Conservation (phyloP, 2,113 vertebrate genomes). For the Amphiprion percula region DNA sequence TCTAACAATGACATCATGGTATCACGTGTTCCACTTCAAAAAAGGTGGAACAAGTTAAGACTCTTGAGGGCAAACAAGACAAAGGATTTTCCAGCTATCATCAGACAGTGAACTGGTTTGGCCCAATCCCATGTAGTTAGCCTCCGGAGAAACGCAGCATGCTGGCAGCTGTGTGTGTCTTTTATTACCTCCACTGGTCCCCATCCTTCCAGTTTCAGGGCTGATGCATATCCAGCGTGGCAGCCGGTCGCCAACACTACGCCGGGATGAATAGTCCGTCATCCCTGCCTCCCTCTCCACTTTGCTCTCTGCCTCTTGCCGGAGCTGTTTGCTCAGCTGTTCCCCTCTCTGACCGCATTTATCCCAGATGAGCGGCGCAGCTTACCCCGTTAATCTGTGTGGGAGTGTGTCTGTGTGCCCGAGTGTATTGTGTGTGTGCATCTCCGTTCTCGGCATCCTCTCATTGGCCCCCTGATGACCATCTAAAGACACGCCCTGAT, state of each 20-base stretch:
- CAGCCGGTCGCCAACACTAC: slow-evolving; percentile 66
- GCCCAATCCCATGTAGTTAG: not conserved
- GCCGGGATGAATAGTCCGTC: slow-evolving; percentile 70
- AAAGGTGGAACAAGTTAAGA: not conserved
- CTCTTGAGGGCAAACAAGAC: not conserved
- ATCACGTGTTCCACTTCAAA: not conserved
- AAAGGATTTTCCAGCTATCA: not conserved
- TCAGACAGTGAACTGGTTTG: slow-evolving; percentile 2
- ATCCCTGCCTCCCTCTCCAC: slow-evolving; percentile 60
- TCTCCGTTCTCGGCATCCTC: slow-evolving; percentile 38
- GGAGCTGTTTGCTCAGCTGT: slow-evolving; percentile 80
- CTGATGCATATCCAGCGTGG: slow-evolving; percentile 79
- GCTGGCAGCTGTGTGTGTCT: slow-evolving; percentile 1
- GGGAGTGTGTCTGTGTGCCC: slow-evolving; percentile 48
- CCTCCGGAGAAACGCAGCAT: not conserved
- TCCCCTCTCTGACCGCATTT: slow-evolving; percentile 77
- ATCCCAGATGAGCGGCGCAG: slow-evolving; percentile 79
- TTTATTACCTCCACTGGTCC: slow-evolving; percentile 63
- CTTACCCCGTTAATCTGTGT: slow-evolving; percentile 78
- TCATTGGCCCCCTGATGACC: slow-evolving; percentile 60
- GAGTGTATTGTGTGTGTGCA: not conserved
- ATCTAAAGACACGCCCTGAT: slow-evolving; percentile 72
- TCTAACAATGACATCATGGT: not conserved
- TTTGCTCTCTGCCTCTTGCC: slow-evolving; percentile 66
- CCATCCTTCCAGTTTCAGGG: slow-evolving; percentile 59